Evolutionary conservation across 64 coral and sea anemone species (phyloP).

Genomic region (Acropora tenuis): DNA sequence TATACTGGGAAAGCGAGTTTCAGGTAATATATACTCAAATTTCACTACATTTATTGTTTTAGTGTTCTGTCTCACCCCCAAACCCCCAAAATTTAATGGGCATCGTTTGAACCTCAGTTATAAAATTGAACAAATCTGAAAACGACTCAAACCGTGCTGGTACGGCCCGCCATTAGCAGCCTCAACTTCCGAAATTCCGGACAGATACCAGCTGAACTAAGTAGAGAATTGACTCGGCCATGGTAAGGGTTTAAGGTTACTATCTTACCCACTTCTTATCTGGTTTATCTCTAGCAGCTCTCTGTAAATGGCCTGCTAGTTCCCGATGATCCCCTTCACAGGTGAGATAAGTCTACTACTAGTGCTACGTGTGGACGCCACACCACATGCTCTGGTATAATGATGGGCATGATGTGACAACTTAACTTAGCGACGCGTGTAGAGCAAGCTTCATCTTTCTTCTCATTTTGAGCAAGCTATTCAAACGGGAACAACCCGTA

Average conservation of each 20-base stretch:
- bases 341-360: background rate
- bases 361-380: background rate
- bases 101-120: background rate
- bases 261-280: background rate
- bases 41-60: background rate
- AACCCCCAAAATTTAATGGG: background rate
- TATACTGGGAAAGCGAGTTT: slow-evolving; percentile 9
- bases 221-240: background rate
- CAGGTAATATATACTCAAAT: background rate
- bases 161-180: background rate
- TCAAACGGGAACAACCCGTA: too few relatives aligned
- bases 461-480: too few relatives aligned
- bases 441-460: too few relatives aligned
- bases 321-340: slow-evolving; percentile 15
- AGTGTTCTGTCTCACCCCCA: background rate
- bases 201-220: background rate
- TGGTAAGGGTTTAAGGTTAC: background rate
- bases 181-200: background rate
- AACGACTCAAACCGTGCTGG: background rate
- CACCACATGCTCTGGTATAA: background rate
- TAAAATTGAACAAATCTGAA: background rate
- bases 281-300: background rate
- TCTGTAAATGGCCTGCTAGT: background rate
- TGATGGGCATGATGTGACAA: background rate
- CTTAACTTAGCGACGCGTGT: background rate